Evolutionary conservation across 1,140 invertebrate species (phyloP).

Genomic region (Pararge aegeria): DNA sequence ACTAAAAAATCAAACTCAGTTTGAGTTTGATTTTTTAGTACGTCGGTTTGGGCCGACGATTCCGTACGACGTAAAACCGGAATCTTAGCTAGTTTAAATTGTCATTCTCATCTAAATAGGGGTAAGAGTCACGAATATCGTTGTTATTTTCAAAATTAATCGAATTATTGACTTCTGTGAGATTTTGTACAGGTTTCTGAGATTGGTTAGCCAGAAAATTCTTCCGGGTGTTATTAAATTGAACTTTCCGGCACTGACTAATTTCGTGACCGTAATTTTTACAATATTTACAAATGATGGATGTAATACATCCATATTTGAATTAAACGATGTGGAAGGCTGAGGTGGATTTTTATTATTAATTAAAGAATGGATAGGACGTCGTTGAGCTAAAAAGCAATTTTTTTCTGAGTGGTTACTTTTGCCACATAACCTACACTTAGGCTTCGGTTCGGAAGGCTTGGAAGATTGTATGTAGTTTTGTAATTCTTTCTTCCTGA

Average conservation of each 20-base stretch:
- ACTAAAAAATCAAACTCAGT: too few species aligned
- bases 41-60: conserved; percentile 2
- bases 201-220: too few species aligned
- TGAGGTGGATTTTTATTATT: background rate
- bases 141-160: too few species aligned
- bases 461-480: conserved; percentile 3
- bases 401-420: too few species aligned
- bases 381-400: background rate
- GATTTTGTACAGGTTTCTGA: too few species aligned
- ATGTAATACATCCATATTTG: conserved; percentile 13
- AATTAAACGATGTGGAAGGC: background rate
- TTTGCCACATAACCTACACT: too few species aligned
- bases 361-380: conserved; percentile 1
- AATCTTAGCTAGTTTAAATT: conserved; percentile 31
- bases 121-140: background rate
- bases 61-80: conserved; percentile 22
- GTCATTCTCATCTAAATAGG: too few species aligned
- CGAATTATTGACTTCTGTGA: background rate
- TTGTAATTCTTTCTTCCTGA: too few species aligned
- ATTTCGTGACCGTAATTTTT: conserved; percentile 32
- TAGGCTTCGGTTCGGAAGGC: background rate
- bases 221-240: conserved; percentile 22
- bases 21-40: too few species aligned
- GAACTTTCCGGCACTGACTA: conserved; percentile 24
- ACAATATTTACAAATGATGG: conserved; percentile 26